Evolutionary conservation across 2,113 vertebrate species (phyloP), one percentile per base, ranked within the genome.

Genomic region (Aphelocoma coerulescens): DNA sequence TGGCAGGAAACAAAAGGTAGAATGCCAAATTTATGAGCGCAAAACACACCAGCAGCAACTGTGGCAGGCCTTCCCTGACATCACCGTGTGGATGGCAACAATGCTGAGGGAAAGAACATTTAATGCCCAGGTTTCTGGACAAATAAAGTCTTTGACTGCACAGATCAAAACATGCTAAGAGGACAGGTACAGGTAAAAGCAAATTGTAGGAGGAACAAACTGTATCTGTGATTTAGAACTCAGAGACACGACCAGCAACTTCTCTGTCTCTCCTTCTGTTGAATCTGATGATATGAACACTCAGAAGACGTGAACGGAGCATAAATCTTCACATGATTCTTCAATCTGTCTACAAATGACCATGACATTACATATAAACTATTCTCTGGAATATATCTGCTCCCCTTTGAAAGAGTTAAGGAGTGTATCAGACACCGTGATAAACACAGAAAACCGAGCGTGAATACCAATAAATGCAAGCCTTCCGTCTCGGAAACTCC

Each of bases 401-500:
- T 97, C 94, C 96, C 93, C 96, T 96, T 98, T 97, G 85, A 96
- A 97, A 96, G 66, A 88, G 97, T 68, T 96, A 97, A 97, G 94
- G 95, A 95, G 96, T 95, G 96, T 97, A 97, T 96, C 96, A 96
- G 97, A 98, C 97, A 92, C 91, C 94, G 80, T 48, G 97, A 97
- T 98, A 98, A 97, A 98, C 97, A 97, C 94, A 95, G 83, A 98
- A 97, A 97, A 97, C 88, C 2, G 87, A 98, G 98, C 98, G 89
- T 98, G 98, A 99, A 99, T 98, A 98, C 98, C 98, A 98, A 99
- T 98, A 99, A 99, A 99, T 99, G 98, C 98, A 98, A 98, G 98
- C 98, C 99, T 99, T 99, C 99, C 98, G 99, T 98, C 99, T 99
- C 98, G 98, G 98, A 99, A 99, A 99, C 98, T 98, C 99, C 97